Conservation (phyloP, 2,797 vertebrate genomes). For the Myotis findleyi region DNA sequence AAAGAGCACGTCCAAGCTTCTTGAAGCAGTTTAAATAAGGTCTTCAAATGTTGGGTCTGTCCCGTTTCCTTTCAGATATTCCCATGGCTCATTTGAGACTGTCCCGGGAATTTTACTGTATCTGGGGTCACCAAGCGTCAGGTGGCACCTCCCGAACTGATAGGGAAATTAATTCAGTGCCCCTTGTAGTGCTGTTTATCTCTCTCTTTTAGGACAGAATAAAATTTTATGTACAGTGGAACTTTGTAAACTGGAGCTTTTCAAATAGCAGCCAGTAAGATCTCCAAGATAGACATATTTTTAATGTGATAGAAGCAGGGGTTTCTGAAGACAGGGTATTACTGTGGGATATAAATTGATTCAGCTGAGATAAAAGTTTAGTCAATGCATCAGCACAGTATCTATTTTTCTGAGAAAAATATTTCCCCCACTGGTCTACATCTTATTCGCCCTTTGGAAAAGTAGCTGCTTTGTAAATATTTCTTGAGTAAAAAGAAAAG, state of each 20-base stretch:
- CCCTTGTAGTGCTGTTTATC: background rate
- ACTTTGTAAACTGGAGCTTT: slow-evolving; percentile 22
- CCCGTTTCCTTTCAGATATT: background rate
- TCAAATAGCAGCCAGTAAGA: background rate
- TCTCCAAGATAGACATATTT: background rate
- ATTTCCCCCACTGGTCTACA: background rate
- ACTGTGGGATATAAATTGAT: background rate
- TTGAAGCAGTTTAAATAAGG: background rate
- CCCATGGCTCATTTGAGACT: background rate
- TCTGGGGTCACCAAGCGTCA: background rate
- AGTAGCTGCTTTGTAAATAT: slow-evolving; percentile 36
- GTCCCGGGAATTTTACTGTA: background rate
- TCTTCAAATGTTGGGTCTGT: background rate
- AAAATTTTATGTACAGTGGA: background rate
- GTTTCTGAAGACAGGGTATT: background rate
- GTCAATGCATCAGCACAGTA: background rate
- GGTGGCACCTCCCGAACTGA: background rate
- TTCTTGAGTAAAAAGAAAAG: slow-evolving; percentile 10
- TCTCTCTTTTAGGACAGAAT: background rate
- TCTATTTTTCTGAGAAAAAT: slow-evolving; percentile 40
- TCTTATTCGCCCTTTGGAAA: background rate
- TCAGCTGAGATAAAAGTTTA: slow-evolving; percentile 41
- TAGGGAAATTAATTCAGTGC: background rate
- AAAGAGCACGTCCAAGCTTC: background rate
- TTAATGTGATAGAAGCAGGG: background rate